phyloP scores from a whole-genome alignment of 2,888 invertebrate species.

The Amiota minor region DNA sequence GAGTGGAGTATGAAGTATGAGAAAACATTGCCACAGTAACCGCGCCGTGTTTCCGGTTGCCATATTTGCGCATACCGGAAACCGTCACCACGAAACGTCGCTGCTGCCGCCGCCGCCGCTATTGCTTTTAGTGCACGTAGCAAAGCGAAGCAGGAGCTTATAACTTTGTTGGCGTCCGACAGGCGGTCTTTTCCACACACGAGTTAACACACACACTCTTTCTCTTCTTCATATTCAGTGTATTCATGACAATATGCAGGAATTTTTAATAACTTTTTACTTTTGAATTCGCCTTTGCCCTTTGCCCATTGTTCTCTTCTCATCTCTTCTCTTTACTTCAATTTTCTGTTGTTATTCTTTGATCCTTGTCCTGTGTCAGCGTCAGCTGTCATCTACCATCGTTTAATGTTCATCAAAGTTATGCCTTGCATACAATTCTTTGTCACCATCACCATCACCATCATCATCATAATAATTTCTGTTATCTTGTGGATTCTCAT shows the following conservation, averaged over 20 bases:
- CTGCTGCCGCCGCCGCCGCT: not conserved
- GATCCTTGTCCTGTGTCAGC: too few species aligned
- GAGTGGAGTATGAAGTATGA: too few species aligned
- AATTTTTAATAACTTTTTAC: constrained; percentile 24
- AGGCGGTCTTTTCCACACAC: not conserved
- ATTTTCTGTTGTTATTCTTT: too few species aligned
- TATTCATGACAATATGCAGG: constrained; percentile 10
- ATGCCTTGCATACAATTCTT: constrained; percentile 14
- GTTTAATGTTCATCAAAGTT: constrained; percentile 14
- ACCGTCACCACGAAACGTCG: not conserved
- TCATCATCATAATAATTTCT: not conserved
- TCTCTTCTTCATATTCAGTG: too few species aligned
- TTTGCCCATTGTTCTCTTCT: too few species aligned
- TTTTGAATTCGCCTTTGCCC: too few species aligned
- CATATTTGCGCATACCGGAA: not conserved
- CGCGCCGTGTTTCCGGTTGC: not conserved
- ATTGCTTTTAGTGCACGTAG: not conserved
- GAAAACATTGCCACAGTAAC: not conserved
- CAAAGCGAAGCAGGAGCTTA: not conserved
- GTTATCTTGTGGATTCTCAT: not conserved
- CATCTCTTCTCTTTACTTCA: too few species aligned
- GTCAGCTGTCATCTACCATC: not conserved
- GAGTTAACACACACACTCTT: too few species aligned
- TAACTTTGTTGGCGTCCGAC: not conserved
- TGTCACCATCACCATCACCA: not conserved